phyloP scores from a whole-genome alignment of 2,797 vertebrate genomes.

The Macrochelys suwanniensis region DNA sequence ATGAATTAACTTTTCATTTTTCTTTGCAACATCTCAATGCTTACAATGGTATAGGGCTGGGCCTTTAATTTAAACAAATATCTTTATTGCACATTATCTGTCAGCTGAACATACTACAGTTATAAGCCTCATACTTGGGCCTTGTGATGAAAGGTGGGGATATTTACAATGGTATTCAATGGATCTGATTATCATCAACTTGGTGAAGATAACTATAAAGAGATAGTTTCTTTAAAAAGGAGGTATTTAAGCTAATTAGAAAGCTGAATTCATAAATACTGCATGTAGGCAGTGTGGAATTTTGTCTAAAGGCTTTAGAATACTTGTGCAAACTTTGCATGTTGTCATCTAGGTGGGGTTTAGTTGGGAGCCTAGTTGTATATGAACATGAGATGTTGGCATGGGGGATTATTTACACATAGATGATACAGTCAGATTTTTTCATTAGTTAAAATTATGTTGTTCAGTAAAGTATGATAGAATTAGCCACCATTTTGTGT shows the following conservation, averaged over 20 bases:
- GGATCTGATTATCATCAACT: not conserved
- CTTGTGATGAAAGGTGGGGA: not conserved
- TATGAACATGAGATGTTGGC: constrained; percentile 26
- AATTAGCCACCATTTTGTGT: not conserved
- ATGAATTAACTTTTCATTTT: not conserved
- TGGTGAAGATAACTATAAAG: not conserved
- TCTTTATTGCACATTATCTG: not conserved
- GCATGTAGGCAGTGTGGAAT: not conserved
- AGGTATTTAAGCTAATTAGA: not conserved
- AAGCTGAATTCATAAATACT: not conserved
- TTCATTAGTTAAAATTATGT: not conserved
- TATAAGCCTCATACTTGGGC: not conserved
- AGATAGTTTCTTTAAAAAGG: not conserved
- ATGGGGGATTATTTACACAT: not conserved
- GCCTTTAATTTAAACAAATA: not conserved
- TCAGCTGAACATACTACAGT: not conserved
- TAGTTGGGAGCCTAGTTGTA: not conserved
- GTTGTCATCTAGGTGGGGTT: constrained; percentile 7
- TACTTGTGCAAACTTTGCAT: not conserved
- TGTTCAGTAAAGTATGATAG: constrained; percentile 2
- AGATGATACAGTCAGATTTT: not conserved
- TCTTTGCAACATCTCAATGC: not conserved
- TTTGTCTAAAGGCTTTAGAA: constrained; percentile 49
- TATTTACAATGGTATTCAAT: not conserved
- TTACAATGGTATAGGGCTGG: not conserved